Base-by-base conservation (phyloP, 2,888 invertebrate species). In the Patella pellucida region DNA sequence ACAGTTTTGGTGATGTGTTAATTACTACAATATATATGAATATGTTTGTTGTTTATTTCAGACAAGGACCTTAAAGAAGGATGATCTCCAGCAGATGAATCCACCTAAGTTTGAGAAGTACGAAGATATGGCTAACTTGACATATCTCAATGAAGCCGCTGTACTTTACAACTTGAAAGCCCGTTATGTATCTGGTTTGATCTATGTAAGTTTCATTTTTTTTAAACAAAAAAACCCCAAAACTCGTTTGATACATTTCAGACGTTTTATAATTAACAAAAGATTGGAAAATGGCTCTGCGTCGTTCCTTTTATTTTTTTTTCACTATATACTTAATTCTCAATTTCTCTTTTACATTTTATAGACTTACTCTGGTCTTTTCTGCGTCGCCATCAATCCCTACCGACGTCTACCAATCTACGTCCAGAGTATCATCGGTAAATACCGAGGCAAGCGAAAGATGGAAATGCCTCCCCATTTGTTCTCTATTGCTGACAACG, bases 301-400 rank as follows among this genome's bases (percentile, higher is more conserved):
- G 9, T 41, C 41, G 41, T 9, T 41, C 1, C 41, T 9, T 41
- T 9, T 41, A 41, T 41, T 41, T 41, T n/a, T n/a, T n/a, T n/a
- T n/a, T 41, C 41, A 41, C 9, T 41, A 9, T 41, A 41, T n/a
- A 41, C 41, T 41, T 41, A 41, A 41, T 41, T 41, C 41, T 9
- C 9, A 41, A 31, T 19, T 19, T 15, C 23, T 68, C n/a, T 27
- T 50, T n/a, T 75, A 23, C 69, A n/a, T 52, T 81, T 90, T 93
- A 73, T 92, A 99, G 99, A 99, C 99, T 91, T 99, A 99, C 93
- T 99, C 99, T 90, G 99, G 99, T 92, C 95, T 99, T 92, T 99
- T 99, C 95, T 99, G 99, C 93, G 98, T 99, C 92, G 98, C 98
- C 92, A 98, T 99, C 95, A 99, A 99, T 94, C 99, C 99, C 86